phyloP scores from a whole-genome alignment of 1,140 invertebrate species.

The Drosophila lacertosa region DNA sequence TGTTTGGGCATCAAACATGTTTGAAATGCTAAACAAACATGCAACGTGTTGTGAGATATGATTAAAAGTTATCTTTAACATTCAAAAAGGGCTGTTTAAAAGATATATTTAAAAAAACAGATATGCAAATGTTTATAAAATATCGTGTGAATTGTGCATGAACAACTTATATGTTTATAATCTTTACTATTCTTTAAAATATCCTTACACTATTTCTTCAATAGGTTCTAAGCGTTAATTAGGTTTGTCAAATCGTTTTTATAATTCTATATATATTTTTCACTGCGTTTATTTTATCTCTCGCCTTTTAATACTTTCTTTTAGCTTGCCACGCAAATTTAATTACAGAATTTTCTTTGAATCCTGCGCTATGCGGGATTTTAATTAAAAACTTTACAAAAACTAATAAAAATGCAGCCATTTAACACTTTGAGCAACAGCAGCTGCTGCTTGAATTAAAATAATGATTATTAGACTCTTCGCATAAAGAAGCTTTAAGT shows the following conservation, averaged over 20 bases:
- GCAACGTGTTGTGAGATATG: neutral
- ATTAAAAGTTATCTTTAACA: neutral
- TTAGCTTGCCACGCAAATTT: neutral
- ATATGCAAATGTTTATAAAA: too few relatives aligned
- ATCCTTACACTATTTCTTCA: too few relatives aligned
- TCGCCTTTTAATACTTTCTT: neutral
- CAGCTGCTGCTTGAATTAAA: neutral
- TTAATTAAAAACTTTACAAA: constrained; percentile 13
- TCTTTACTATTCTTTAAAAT: too few relatives aligned
- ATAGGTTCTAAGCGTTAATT: too few relatives aligned
- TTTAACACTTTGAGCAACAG: constrained; percentile 7
- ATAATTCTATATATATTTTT: too few relatives aligned
- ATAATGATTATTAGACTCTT: too few relatives aligned
- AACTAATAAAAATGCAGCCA: constrained; percentile 1
- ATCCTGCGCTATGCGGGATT: neutral
- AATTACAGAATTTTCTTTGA: neutral
- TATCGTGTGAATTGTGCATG: too few relatives aligned
- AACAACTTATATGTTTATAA: too few relatives aligned
- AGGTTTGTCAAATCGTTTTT: too few relatives aligned
- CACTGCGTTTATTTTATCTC: neutral
- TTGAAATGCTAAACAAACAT: constrained; percentile 10
- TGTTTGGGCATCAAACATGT: constrained; percentile 25
- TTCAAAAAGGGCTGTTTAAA: too few relatives aligned
- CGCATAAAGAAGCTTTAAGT: too few relatives aligned
- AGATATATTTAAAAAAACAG: too few relatives aligned